Base-by-base conservation (phyloP, 2,113 vertebrate genomes). In the Bubo blakistoni region DNA sequence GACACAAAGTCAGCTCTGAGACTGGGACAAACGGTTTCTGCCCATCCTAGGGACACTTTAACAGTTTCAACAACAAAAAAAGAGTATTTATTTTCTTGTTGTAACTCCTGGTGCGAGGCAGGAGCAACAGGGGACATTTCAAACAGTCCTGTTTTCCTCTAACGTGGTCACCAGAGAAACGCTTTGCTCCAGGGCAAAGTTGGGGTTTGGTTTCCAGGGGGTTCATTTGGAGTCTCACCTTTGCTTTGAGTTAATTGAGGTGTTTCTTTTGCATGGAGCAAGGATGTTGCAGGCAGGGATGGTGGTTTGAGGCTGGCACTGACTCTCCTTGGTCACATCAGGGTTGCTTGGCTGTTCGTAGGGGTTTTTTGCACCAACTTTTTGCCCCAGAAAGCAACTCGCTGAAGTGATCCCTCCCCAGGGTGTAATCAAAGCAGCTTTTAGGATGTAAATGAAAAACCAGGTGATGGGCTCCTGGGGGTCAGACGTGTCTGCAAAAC, bases 391-490 rank as follows among this genome's bases (percentile, higher is more conserved):
- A 78, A 96, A 80, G 34, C 7, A 65, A 19, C 15, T 26, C 22
- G 51, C 27, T 34, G 51, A 51, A 62, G 57, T 7, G 26, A 61
- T 47, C 13, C 15, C 52, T 78, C 59, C 76, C 29, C 0, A 1
- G 34, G 26, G 10, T 42, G 30, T 49, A 36, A 62, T 65, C 77
- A 30, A 27, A 44, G n/a, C 5, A 51, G 30, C 30, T 88, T 92
- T 86, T 16, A 42, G 83, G 55, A 62, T 91, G 77, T 7, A 89
- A 92, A 83, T 66, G n/a, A 81, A 86, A 88, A 92, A 29, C 36
- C 80, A 76, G 40, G 34, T 52, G 46, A 70, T 52, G 46, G 34
- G 51, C 7, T 89, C 66, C 57, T 11, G 38, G 25, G 27, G 13
- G 10, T 6, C 83, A 74, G 47, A 11, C n/a, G 29, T 32, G 63